phyloP scores from a whole-genome alignment of 2,797 vertebrate genomes.

The Eulemur albifrons region DNA sequence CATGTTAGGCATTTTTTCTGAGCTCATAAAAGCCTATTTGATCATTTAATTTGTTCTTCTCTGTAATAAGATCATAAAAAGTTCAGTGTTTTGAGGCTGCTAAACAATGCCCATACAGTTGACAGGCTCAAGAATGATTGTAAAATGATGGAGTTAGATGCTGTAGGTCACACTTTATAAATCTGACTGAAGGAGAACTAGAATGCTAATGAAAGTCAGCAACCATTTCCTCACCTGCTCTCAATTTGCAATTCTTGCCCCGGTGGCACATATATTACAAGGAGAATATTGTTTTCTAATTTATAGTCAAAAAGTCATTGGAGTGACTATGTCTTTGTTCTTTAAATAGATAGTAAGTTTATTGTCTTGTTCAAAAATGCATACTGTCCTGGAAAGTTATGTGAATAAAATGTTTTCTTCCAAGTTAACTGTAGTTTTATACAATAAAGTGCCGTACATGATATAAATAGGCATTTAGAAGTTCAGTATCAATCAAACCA shows the following conservation, averaged over 20 bases:
- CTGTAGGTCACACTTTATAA: conserved; percentile 20
- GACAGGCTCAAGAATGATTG: conserved; percentile 16
- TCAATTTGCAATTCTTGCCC: background rate
- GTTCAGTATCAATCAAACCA: background rate
- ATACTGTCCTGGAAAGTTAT: background rate
- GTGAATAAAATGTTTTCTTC: background rate
- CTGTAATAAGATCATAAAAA: background rate
- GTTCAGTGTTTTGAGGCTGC: background rate
- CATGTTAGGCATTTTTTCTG: background rate
- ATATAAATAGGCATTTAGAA: background rate
- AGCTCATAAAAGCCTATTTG: background rate
- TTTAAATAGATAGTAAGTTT: background rate
- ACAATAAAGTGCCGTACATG: background rate
- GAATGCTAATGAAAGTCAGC: conserved; percentile 52
- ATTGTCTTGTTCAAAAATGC: background rate
- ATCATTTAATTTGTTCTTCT: conserved; percentile 43
- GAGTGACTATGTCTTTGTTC: background rate
- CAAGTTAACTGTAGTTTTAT: background rate
- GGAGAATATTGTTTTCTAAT: conserved; percentile 44
- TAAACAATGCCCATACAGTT: background rate
- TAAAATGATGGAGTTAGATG: background rate
- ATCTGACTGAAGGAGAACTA: background rate
- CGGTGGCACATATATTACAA: background rate
- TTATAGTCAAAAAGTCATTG: conserved; percentile 27
- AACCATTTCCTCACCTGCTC: conserved; percentile 2